phyloP scores from a whole-genome alignment of 2,888 invertebrate genomes.

The Megamerina dolium region DNA sequence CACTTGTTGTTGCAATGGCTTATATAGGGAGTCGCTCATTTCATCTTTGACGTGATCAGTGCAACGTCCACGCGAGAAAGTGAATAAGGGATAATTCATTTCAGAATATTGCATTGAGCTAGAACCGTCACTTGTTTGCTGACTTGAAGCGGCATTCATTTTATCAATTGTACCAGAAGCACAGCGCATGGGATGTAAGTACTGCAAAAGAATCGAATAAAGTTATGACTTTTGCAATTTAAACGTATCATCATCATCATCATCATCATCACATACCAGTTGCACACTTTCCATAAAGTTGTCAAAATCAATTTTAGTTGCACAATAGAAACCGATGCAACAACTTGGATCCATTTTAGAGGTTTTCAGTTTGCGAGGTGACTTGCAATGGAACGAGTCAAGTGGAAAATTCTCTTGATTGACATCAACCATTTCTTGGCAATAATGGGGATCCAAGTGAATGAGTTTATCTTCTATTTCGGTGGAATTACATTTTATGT shows the following conservation, averaged over 20 bases:
- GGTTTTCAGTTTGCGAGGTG: constrained; percentile 77
- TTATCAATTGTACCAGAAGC: constrained; percentile 37
- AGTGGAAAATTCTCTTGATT: constrained; percentile 71
- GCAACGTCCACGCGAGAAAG: constrained; percentile 68
- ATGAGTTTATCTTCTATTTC: constrained; percentile 82
- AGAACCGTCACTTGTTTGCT: constrained; percentile 20
- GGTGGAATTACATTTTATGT: too few species aligned
- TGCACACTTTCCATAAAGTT: constrained; percentile 66
- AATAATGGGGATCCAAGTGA: constrained; percentile 90
- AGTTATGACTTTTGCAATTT: too few species aligned
- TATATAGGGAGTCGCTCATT: constrained; percentile 50
- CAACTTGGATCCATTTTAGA: constrained; percentile 89
- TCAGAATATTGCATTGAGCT: constrained; percentile 45
- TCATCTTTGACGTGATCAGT: constrained; percentile 49
- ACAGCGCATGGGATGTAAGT: constrained; percentile 52
- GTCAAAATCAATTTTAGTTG: constrained; percentile 68
- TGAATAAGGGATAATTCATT: constrained; percentile 71
- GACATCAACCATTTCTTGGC: constrained; percentile 85
- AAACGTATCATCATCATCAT: neutral
- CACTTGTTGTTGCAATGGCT: constrained; percentile 54
- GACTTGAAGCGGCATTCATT: constrained; percentile 7
- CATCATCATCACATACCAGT: constrained; percentile 49
- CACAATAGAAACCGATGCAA: constrained; percentile 84
- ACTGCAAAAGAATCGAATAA: constrained; percentile 47
- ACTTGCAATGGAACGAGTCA: constrained; percentile 77